Base-by-base conservation (phyloP, 2,797 vertebrate species). In the Tangara arthus region DNA sequence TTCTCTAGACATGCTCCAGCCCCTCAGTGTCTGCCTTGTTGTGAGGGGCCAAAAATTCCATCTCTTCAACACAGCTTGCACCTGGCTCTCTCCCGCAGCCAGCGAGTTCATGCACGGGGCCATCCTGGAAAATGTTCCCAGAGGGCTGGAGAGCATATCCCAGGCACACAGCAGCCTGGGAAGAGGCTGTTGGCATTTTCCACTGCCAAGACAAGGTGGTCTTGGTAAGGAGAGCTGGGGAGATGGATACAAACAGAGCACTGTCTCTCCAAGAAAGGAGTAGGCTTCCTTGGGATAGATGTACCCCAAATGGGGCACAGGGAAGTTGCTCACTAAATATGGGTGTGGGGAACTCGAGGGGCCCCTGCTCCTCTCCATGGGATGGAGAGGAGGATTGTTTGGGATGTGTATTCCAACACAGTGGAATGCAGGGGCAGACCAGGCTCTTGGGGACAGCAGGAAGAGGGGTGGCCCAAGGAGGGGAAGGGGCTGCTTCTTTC, bases 41-140 rank as follows among this genome's bases (percentile, higher is more conserved):
- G 24, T 44, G 39, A 52, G 52, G 28, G 17, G 37, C 32, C 34
- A 41, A 55, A 49, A 49, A 55, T 47, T 72, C 65, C 3, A 0
- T 14, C 23, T 2, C 16, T 60, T 34, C 9, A 9, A 15, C 30
- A 55, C 5, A 24, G 3, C 52, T 73, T 3, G 1, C 39, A 15
- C 69, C 46, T 6, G 22, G 34, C 22, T 23, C 21, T 34, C 41
- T 87, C 37, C 73, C 18, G 20, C 16, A 15, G 44, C 18, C 32
- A 41, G 72, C 0, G 0, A 55, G 28, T 19, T 35, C 27, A 15
- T 2, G 27, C 27, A 26, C 0, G 0, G 0, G 13, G 46, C 28
- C 3, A 1, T 6, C 35, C 42, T 68, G 23, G 30, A 59, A 68
- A 55, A 49, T 4, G 18, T 12, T 55, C 46, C 65, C 37, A 26